These are phyloP conservation scores for Polydrusus cervinus DNA, from an alignment of 2,888 invertebrate species.

Conservation along the genomic window DNA sequence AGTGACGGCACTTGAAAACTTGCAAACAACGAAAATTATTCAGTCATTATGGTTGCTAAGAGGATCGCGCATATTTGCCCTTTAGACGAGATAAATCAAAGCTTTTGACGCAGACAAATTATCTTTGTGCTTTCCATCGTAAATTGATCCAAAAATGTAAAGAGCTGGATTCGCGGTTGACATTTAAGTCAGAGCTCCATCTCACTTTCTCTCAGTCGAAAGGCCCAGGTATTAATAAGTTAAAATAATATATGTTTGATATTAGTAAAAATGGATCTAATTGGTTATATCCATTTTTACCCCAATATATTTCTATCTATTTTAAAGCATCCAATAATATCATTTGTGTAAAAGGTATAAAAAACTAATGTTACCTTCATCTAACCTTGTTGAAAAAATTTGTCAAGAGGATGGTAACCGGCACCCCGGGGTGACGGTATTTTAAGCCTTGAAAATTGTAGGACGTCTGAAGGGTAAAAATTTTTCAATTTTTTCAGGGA, in stretches of 20 bases:
- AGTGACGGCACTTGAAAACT: constrained; percentile 47
- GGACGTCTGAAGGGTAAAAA: no score
- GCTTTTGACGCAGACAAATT: constrained; percentile 50
- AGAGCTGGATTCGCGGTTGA: not conserved
- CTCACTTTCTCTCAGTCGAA: not conserved
- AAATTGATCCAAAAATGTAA: constrained; percentile 26
- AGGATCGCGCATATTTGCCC: constrained; percentile 51
- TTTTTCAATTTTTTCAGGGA: no score
- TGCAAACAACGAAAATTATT: constrained; percentile 52
- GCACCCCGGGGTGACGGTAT: no score
- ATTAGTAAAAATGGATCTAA: no score
- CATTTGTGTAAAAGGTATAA: no score
- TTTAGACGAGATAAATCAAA: constrained; percentile 50
- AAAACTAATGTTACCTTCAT: not conserved
- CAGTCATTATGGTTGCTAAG: constrained; percentile 48
- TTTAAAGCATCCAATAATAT: no score
- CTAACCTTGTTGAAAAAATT: not conserved
- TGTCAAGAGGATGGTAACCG: constrained; percentile 44
- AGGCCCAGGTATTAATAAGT: no score
- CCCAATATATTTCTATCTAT: no score
- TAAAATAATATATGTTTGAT: no score
- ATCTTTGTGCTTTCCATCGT: constrained; percentile 43
- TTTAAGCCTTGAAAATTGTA: no score
- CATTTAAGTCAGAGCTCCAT: constrained; percentile 5
- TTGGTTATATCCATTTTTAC: no score